Base-by-base conservation (phyloP, 2,888 invertebrate genomes). In the Ischnus inquisitorius region DNA sequence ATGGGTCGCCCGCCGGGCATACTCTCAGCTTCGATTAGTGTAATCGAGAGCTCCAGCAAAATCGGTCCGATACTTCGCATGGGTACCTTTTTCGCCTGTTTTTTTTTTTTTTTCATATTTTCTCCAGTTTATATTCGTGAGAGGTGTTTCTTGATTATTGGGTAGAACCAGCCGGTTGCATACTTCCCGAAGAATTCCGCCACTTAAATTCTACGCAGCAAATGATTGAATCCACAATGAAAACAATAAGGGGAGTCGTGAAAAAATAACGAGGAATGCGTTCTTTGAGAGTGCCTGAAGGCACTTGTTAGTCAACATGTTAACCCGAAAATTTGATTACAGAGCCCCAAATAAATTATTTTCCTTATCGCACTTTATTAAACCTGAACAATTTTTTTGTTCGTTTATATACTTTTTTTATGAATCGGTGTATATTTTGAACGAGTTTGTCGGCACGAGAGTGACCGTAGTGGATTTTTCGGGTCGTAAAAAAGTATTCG, bases 31-130 rank as follows among this genome's bases (percentile, higher is more conserved):
- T 67, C 79, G 79, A 78, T 83, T 75, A 68, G 75, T 54, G 75
- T 72, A 74, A 79, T 75, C 79, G 80, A 46, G 71, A 41, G 57
- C 51, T 78, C 78, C 78, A 77, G 54, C 77, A 69, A 68, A 34
- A 78, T 69, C 62, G 46, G 60, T 80, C 57, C 77, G 8, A 67
- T 74, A n/a, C 74, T 71, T 80, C 64, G 71, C 71, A 68, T 76
- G 69, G 65, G 78, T 60, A 71, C 65, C 57, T 41, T 68, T 54
- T 75, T 71, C 22, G 22, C 34, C 57, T 39, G 16, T 39, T 28
- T 10, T 14, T 41, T 68, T 39, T 19, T 62, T 81, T 57, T 65
- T 46, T 19, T 60, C 12, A n/a, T 51, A 64, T 41, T 51, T 71
- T 60, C 46, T 19, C 65, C 41, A 54, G 34, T 54, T 41, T 48